These are phyloP conservation scores for Syngnathus rostellatus DNA, from an alignment of 2,797 vertebrate species.

Conservation along the genomic window DNA sequence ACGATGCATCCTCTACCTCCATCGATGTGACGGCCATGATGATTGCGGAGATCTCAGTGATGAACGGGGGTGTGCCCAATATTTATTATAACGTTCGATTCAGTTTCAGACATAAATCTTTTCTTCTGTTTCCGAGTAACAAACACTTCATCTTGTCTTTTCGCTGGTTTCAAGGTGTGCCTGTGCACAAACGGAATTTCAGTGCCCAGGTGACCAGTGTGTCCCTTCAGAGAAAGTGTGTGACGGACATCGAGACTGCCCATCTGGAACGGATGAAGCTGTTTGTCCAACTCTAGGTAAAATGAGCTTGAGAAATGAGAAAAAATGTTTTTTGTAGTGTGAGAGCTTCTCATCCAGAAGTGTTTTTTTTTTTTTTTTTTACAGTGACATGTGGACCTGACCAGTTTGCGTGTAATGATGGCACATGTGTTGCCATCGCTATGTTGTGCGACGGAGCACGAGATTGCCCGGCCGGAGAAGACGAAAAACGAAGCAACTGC, in stretches of 20 bases:
- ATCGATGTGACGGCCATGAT: conserved; percentile 77
- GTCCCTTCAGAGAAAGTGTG: conserved; percentile 68
- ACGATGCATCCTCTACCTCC: conserved; percentile 72
- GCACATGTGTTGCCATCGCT: conserved; percentile 53
- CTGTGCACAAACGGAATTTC: conserved; percentile 69
- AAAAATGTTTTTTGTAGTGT: no score
- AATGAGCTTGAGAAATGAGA: not conserved
- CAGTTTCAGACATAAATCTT: not conserved
- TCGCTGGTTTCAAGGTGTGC: conserved; percentile 53
- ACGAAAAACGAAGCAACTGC: conserved; percentile 66
- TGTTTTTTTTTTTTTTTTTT: not conserved
- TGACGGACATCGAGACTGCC: conserved; percentile 72
- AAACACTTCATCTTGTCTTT: not conserved
- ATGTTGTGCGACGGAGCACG: conserved; percentile 69
- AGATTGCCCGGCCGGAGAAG: conserved; percentile 71
- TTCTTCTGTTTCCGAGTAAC: not conserved
- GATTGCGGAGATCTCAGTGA: conserved; percentile 86
- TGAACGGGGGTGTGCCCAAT: conserved; percentile 65
- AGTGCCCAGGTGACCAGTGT: conserved; percentile 73
- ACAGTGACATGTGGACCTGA: conserved; percentile 67
- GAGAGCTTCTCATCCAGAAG: not conserved
- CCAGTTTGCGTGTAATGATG: conserved; percentile 67
- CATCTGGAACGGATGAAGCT: conserved; percentile 72
- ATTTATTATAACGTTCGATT: not conserved
- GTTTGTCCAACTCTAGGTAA: conserved; percentile 74